Conservation (phyloP, 2,113 vertebrate genomes). For the Protobothrops flavoviridis region DNA sequence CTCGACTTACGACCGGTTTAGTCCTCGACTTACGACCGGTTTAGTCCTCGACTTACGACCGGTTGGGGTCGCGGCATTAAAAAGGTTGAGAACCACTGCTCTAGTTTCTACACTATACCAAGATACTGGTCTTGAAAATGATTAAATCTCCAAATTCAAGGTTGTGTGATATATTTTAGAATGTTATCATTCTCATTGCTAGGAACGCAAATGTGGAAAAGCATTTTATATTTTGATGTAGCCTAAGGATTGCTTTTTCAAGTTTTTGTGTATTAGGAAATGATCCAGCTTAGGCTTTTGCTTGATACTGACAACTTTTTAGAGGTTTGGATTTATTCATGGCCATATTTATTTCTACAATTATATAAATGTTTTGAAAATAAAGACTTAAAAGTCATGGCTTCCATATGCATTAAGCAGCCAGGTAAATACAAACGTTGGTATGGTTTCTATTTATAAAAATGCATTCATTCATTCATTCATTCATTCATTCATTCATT, state of each 20-base stretch:
- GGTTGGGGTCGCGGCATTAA: no score
- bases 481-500: no score
- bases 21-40: no score
- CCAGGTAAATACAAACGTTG: not conserved
- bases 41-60: no score
- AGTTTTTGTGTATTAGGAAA: not conserved
- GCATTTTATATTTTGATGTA: not conserved
- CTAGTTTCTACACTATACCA: not conserved
- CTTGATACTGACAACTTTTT: not conserved
- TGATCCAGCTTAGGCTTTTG: not conserved
- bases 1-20: no score
- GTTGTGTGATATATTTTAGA: not conserved
- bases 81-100: no score
- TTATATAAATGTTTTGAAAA: not conserved
- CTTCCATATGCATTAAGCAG: not conserved
- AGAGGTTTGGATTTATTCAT: not conserved
- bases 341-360: not conserved
- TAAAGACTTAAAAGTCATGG: not conserved
- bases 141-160: not conserved
- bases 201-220: not conserved
- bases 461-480: not conserved
- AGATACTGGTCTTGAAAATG: not conserved
- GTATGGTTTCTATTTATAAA: not conserved
- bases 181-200: not conserved
- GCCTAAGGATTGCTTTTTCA: not conserved